These are phyloP conservation scores for Oryzias javanicus DNA, from an alignment of 2,113 vertebrate species.

Conservation along the genomic window DNA sequence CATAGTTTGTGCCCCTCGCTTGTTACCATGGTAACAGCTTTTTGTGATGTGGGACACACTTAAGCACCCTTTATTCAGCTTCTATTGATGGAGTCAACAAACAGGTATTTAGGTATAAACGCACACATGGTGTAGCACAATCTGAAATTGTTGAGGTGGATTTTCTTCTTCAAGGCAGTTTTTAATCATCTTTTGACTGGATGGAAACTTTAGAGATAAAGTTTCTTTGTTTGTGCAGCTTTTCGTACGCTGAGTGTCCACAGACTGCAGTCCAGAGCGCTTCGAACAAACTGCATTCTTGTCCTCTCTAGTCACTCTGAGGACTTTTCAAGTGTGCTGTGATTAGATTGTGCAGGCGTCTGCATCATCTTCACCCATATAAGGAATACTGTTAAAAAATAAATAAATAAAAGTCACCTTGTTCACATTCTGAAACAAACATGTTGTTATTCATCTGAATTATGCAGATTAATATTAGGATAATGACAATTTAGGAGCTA, in stretches of 20 bases:
- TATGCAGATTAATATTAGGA: background rate
- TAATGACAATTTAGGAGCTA: background rate
- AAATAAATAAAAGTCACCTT: background rate
- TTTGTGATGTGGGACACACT: constrained; percentile 18
- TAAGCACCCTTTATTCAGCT: constrained; percentile 35
- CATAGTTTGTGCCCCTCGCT: constrained; percentile 31
- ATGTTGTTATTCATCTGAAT: background rate
- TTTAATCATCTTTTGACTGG: background rate
- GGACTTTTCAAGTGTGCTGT: constrained; percentile 45
- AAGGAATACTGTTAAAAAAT: constrained; percentile 16
- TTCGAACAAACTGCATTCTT: constrained; percentile 53
- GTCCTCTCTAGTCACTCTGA: constrained; percentile 55
- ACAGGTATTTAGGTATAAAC: too few relatives aligned
- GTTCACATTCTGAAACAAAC: background rate
- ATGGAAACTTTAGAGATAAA: constrained; percentile 1
- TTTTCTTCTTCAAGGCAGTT: background rate
- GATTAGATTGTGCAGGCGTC: constrained; percentile 62
- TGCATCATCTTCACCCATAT: constrained; percentile 16
- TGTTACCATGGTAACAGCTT: constrained; percentile 46
- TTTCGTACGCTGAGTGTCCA: constrained; percentile 11
- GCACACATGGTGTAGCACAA: too few relatives aligned
- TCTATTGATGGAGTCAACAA: too few relatives aligned
- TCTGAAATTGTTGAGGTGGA: too few relatives aligned
- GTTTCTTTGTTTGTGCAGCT: constrained; percentile 4
- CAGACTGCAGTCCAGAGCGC: constrained; percentile 3